Evolutionary conservation across 2,888 invertebrate genomes (phyloP).

Genomic region (Physocephala rufipes): DNA sequence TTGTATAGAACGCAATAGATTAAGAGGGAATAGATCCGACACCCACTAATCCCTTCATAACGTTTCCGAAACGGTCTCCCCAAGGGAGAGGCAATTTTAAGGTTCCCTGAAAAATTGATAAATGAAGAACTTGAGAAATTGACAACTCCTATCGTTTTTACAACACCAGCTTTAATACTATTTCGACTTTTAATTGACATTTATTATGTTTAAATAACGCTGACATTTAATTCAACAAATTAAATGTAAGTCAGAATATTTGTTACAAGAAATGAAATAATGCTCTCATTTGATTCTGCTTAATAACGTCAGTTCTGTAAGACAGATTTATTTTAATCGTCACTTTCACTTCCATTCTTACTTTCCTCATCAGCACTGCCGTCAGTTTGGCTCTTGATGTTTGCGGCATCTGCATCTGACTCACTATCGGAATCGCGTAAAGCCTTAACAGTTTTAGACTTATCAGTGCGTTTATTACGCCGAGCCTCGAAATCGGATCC

Average conservation of each 20-base stretch:
- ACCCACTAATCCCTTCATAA: too few relatives aligned
- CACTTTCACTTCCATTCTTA: conserved; percentile 48
- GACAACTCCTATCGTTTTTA: too few relatives aligned
- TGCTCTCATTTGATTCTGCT: neutral
- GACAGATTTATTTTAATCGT: conserved; percentile 45
- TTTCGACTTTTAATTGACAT: too few relatives aligned
- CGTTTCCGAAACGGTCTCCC: too few relatives aligned
- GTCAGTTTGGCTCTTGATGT: conserved; percentile 49
- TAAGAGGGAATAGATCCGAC: too few relatives aligned
- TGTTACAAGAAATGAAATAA: neutral
- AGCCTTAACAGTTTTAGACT: conserved; percentile 80
- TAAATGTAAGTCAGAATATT: neutral
- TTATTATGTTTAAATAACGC: too few relatives aligned
- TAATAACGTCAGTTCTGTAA: neutral
- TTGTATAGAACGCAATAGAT: too few relatives aligned
- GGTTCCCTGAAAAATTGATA: too few relatives aligned
- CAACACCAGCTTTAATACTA: too few relatives aligned
- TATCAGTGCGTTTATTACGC: conserved; percentile 76
- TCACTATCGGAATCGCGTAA: conserved; percentile 82
- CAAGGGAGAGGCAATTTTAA: too few relatives aligned
- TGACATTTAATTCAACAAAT: too few relatives aligned
- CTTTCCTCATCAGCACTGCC: conserved; percentile 41
- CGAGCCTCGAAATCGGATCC: conserved; percentile 84
- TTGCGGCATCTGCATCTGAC: conserved; percentile 62
- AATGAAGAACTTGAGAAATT: too few relatives aligned